These are phyloP conservation scores for Cacatua alba DNA, from an alignment of 2,113 vertebrate species.

Conservation along the genomic window DNA sequence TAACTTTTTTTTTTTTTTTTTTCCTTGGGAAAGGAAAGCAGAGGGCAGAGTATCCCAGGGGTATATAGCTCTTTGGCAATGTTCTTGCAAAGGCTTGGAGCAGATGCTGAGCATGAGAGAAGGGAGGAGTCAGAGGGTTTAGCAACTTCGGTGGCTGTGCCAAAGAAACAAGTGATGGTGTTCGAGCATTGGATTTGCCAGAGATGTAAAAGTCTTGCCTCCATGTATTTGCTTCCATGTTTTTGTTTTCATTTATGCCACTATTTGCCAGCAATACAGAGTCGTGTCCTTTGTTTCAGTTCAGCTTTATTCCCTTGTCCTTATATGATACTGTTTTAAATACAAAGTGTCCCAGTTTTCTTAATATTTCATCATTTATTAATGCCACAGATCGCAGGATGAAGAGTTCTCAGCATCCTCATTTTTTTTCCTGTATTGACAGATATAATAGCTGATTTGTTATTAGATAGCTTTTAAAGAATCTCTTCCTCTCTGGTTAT, in stretches of 20 bases:
- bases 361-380: conserved; percentile 75
- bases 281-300: conserved; percentile 56
- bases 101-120: background rate
- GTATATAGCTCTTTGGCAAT: background rate
- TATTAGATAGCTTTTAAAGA: conserved; percentile 58
- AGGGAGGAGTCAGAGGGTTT: background rate
- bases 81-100: rapidly evolving
- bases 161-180: background rate
- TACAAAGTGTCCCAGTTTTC: conserved; percentile 57
- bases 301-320: conserved; percentile 65
- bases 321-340: conserved; percentile 50
- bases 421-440: conserved; percentile 60
- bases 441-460: conserved; percentile 61
- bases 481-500: conserved; percentile 11
- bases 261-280: conserved; percentile 36
- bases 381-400: conserved; percentile 63
- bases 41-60: background rate
- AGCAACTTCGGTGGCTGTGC: background rate
- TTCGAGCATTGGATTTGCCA: background rate
- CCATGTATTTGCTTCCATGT: background rate
- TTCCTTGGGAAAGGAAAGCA: background rate
- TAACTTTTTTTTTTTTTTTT: background rate
- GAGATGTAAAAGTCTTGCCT: background rate
- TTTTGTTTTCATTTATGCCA: conserved; percentile 26
- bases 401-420: conserved; percentile 67